phyloP scores from a whole-genome alignment of 2,888 invertebrate genomes.

The Sicus ferrugineus region DNA sequence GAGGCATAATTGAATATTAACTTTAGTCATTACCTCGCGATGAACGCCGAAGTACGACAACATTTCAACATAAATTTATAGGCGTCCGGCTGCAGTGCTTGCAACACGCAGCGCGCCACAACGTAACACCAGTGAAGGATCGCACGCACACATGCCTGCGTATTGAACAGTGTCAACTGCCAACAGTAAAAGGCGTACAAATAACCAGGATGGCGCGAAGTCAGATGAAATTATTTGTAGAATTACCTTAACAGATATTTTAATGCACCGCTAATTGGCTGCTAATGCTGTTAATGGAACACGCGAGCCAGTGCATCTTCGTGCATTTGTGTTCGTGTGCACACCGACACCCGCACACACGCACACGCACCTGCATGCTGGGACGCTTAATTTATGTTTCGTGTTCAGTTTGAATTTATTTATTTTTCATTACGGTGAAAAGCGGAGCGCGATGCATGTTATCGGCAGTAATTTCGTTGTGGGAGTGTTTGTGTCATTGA shows the following conservation, averaged over 20 bases:
- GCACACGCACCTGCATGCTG: slow-evolving; percentile 10
- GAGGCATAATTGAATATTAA: too few species aligned
- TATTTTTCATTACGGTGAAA: slow-evolving; percentile 33
- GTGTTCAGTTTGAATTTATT: slow-evolving; percentile 36
- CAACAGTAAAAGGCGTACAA: background rate
- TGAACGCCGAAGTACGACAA: too few species aligned
- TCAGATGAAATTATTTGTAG: slow-evolving; percentile 27
- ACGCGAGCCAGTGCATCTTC: slow-evolving; percentile 6
- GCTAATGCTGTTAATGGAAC: slow-evolving; percentile 36
- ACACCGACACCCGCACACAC: slow-evolving; percentile 27
- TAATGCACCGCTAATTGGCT: slow-evolving; percentile 37
- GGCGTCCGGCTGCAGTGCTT: background rate
- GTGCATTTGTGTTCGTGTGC: background rate
- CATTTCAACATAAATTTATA: too few species aligned
- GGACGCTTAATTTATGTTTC: slow-evolving; percentile 33
- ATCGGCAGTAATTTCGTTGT: background rate
- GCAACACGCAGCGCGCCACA: background rate
- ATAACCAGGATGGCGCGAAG: background rate
- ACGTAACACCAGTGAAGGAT: too few species aligned
- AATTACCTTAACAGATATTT: slow-evolving; percentile 37
- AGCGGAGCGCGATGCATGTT: background rate
- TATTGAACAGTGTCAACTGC: background rate
- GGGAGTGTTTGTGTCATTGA: background rate
- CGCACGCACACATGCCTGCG: background rate
- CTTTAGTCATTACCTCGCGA: too few species aligned